A percentile compares a stretch with the other conserved stretches of the same genome.
Conservation (phyloP, 2,797 vertebrate genomes). For the Delichon dasypus region DNA sequence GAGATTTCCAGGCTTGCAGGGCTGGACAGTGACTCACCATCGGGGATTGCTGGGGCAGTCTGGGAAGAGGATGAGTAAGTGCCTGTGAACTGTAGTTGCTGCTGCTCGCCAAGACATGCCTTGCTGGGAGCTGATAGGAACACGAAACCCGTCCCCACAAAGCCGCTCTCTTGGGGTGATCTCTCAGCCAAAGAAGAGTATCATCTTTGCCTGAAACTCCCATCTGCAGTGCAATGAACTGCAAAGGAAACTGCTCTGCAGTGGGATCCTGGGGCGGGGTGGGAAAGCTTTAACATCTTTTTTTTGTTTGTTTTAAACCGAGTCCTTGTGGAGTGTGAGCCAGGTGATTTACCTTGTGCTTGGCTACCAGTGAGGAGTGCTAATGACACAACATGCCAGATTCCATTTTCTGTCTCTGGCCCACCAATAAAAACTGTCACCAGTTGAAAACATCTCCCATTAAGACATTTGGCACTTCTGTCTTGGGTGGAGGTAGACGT, state of each 20-base stretch:
- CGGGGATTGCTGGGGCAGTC: not conserved
- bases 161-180: not conserved
- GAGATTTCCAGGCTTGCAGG: not conserved
- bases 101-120: not conserved
- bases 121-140: not conserved
- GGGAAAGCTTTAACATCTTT: not conserved
- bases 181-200: not conserved
- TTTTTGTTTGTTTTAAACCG: not conserved
- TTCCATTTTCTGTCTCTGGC: conserved; percentile 1
- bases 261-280: not conserved
- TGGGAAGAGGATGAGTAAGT: not conserved
- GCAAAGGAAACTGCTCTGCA: not conserved
- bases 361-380: not conserved
- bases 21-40: not conserved
- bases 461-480: conserved; percentile 11
- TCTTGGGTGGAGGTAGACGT: not conserved
- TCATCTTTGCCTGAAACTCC: not conserved
- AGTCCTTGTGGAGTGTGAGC: not conserved
- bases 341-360: not conserved
- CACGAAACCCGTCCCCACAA: not conserved
- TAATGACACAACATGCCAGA: not conserved
- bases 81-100: not conserved
- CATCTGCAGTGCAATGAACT: not conserved
- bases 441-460: not conserved
- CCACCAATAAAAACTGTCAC: not conserved